Percentiles rank a stretch among this genome's conserved stretches.
phyloP scores from a whole-genome alignment of 2,113 vertebrate species.

The Ptilorrhoa leucosticta region DNA sequence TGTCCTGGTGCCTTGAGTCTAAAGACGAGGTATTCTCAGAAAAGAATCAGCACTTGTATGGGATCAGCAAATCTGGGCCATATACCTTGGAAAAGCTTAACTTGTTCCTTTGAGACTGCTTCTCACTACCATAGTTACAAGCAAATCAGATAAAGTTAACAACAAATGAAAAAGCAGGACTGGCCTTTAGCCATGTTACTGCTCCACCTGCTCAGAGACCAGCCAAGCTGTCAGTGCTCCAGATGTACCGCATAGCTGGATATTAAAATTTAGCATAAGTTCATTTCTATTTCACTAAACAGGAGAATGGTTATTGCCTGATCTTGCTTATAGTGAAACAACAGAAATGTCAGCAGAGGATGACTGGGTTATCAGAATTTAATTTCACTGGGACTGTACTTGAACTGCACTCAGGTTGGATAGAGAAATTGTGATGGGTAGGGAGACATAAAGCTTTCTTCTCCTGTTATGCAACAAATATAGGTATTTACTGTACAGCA shows the following conservation, averaged over 20 bases:
- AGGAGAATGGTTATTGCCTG: not conserved
- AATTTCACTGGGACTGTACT: not conserved
- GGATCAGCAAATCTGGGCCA: not conserved
- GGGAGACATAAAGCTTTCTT: not conserved
- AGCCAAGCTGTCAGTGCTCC: constrained; percentile 5
- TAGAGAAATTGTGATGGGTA: not conserved
- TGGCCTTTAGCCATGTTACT: not conserved
- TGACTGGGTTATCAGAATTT: not conserved
- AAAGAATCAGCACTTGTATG: not conserved
- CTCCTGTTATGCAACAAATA: not conserved
- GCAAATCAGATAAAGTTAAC: not conserved
- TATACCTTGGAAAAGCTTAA: not conserved
- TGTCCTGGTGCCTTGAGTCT: not conserved
- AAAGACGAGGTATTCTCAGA: not conserved
- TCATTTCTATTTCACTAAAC: not conserved
- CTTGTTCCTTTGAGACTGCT: not conserved
- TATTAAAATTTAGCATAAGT: not conserved
- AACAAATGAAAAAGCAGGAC: not conserved
- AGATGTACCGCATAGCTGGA: not conserved
- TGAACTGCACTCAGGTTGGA: not conserved
- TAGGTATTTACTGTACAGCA: not conserved
- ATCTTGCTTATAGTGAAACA: not conserved
- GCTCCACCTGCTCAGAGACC: constrained; percentile 3
- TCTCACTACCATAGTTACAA: not conserved
- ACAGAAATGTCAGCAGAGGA: not conserved